Base-by-base conservation (phyloP, 2,888 invertebrate species). In the Masnerella sp. region DNA sequence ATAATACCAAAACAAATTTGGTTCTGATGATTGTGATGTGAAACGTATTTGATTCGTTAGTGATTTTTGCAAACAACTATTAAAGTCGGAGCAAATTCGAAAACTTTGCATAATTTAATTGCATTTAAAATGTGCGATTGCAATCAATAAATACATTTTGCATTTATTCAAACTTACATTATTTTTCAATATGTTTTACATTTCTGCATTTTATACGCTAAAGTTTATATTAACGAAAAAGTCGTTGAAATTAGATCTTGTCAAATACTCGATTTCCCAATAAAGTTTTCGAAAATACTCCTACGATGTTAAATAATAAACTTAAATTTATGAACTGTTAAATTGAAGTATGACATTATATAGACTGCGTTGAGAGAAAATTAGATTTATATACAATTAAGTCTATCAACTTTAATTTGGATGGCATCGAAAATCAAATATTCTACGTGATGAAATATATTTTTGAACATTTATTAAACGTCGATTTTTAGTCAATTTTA, bases 311-410 rank as follows among this genome's bases (percentile, higher is more conserved):
- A 36, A 34, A 38, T 25, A 20, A 30, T 51, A 20, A 8, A 36
- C 40, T 14, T 34, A 40, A n/a, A 30, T 42, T 18, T 42, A 42
- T 18, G 30, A 56, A 40, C 15, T 56, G 25, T 56, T 56, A 42
- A 28, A 49, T 32, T 40, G 9, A 34, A 40, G 15, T 30, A 11
- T 64, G 52, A 34, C 38, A 43, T 45, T 54, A 12, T 54, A 64
- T 52, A 54, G 64, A 64, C 64, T 64, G 64, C 30, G 15, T 43
- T 45, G 18, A 9, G 30, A 42, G 28, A 11, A 47, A 38, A 18
- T 17, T 47, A 47, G 14, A 38, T 36, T 28, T 45, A 34, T 45
- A 32, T 40, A 51, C 36, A 17, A n/a, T 17, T 56, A 42, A 47
- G 59, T 59, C 36, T 59, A 59, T 59, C 59, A 47, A 59, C n/a